phyloP scores from a whole-genome alignment of 2,113 vertebrate genomes.

The Casuarius casuarius region DNA sequence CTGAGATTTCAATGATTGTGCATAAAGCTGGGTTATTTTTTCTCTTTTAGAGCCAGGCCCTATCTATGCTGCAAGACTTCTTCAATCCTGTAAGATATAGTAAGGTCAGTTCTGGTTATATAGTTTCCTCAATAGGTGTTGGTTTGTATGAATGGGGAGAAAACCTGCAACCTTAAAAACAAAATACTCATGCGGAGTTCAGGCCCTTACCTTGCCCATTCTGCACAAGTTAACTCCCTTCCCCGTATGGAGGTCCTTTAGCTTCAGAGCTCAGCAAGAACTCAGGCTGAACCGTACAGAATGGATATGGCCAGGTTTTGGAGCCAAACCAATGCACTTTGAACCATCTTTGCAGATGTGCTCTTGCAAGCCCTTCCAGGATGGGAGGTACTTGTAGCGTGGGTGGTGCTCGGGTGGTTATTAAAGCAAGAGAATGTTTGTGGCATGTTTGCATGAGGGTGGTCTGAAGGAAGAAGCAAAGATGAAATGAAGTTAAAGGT shows the following conservation, averaged over 20 bases:
- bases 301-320: not conserved
- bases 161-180: not conserved
- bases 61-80: slow-evolving; percentile 65
- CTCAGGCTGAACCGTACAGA: not conserved
- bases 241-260: rapidly evolving
- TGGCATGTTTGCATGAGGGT: not conserved
- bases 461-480: not conserved
- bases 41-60: slow-evolving; percentile 66
- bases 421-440: not conserved
- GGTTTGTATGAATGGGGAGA: slow-evolving; percentile 1
- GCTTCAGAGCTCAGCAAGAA: not conserved
- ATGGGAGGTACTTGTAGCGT: not conserved
- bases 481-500: not conserved
- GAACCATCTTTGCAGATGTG: not conserved
- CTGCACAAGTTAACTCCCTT: rapidly evolving
- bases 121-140: slow-evolving; percentile 14
- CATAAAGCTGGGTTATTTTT: slow-evolving; percentile 60
- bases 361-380: not conserved
- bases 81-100: slow-evolving; percentile 51
- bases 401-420: not conserved
- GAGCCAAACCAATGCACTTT: not conserved
- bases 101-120: slow-evolving; percentile 60
- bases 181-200: not conserved
- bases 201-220: not conserved
- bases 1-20: not conserved